Percentiles rank a stretch among this genome's conserved stretches.
phyloP scores from a whole-genome alignment of 2,797 vertebrate genomes.

The Semaprochilodus insignis region DNA sequence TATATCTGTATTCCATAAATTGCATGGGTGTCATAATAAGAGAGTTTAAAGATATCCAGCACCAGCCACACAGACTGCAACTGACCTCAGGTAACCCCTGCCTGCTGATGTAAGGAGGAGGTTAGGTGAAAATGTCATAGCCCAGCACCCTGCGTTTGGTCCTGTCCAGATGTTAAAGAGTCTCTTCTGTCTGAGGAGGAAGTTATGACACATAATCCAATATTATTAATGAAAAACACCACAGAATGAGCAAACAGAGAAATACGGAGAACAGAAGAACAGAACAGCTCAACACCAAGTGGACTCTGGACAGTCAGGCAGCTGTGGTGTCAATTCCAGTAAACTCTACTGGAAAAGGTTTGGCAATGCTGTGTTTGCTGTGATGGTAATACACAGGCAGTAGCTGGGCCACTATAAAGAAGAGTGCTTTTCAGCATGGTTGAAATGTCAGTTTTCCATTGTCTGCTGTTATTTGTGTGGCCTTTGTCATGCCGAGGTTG shows the following conservation, averaged over 20 bases:
- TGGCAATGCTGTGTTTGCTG: neutral
- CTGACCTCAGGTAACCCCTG: constrained; percentile 42
- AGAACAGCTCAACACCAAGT: neutral
- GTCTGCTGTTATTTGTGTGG: neutral
- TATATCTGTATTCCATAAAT: neutral
- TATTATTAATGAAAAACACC: neutral
- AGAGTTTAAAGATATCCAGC: neutral
- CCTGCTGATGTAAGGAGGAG: constrained; percentile 53
- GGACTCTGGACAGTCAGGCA: neutral
- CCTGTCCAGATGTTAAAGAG: constrained; percentile 23
- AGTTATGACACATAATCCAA: constrained; percentile 6
- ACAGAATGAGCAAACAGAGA: constrained; percentile 37
- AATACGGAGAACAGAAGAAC: constrained; percentile 2
- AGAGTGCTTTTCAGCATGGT: neutral
- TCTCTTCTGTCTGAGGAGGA: neutral
- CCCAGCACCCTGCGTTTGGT: neutral
- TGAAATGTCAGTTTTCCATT: neutral
- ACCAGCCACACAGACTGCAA: neutral
- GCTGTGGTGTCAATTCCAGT: neutral
- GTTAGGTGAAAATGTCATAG: constrained; percentile 46
- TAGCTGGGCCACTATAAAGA: neutral
- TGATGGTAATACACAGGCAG: neutral
- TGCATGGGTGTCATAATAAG: neutral
- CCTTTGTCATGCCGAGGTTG: neutral
- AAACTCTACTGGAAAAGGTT: neutral